Conservation (phyloP, 2,888 invertebrate species). For the Stramonita haemastoma region DNA sequence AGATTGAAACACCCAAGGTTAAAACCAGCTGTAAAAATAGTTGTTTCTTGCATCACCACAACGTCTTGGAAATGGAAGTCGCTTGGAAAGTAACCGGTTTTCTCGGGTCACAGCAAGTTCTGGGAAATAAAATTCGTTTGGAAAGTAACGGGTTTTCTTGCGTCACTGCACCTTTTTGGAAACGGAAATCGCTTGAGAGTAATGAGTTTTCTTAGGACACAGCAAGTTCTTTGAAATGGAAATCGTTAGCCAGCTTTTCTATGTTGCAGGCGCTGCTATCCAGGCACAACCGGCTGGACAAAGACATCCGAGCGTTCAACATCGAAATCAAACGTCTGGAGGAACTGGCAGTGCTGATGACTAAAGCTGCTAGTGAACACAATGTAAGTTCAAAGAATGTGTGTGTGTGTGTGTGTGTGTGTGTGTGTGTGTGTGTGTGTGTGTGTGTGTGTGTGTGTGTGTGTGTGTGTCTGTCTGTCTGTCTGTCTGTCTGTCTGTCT, state of each 20-base stretch:
- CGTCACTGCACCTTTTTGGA: too few species aligned
- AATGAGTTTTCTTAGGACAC: too few species aligned
- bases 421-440: not conserved
- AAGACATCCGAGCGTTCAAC: slow-evolving; percentile 90
- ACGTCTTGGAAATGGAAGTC: too few species aligned
- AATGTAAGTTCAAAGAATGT: slow-evolving; percentile 65
- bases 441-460: not conserved
- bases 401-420: slow-evolving; percentile 3
- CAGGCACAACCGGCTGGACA: slow-evolving; percentile 90
- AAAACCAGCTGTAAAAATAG: too few species aligned
- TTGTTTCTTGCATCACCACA: too few species aligned
- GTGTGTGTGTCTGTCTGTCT: too few species aligned
- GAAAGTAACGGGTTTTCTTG: too few species aligned
- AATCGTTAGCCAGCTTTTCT: not conserved
- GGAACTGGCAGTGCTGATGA: slow-evolving; percentile 83
- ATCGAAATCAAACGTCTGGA: slow-evolving; percentile 90
- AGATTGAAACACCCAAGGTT: too few species aligned
- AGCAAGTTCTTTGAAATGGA: not conserved
- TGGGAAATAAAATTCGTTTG: too few species aligned
- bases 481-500: not conserved
- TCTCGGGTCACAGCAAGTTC: too few species aligned
- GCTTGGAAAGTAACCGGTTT: too few species aligned
- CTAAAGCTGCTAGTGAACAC: slow-evolving; percentile 80
- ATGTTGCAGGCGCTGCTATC: slow-evolving; percentile 84
- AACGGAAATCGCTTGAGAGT: too few species aligned